Evolutionary conservation across 2,797 vertebrate genomes (phyloP), one percentile per base, ranked within the genome.

Genomic region (Pseudochaenichthys georgianus): DNA sequence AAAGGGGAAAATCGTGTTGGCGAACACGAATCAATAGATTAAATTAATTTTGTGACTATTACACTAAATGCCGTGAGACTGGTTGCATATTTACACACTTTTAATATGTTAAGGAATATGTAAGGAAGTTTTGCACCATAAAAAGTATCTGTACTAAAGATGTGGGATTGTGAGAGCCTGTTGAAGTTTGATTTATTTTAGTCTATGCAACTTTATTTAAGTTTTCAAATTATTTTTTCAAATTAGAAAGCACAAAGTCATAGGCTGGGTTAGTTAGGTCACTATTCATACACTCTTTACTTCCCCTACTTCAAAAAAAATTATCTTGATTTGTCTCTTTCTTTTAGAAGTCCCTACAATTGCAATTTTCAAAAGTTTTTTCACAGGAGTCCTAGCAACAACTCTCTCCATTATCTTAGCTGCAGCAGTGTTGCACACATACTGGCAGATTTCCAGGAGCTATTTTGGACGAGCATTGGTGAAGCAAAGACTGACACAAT

Each of bases 391-490:
- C 23, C 4, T 42, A 23, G 52, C 73, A 75, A 58, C 64, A 3
- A 42, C 60, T 64, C 15, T 3, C 41, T 75, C 42, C 23, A 59
- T 86, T 73, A 70, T 77, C 57, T 75, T 28, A n/a, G 59, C 41
- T 60, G 70, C 71, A 74, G 74, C 57, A 16, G 48, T 46, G 62
- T 70, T n/a, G 9, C 55, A 57, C 58, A 45, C 43, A 50, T 34
- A 75, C 21, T 78, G 78, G 75, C 84, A 52, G 46, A 50, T 59
- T 53, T 76, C 81, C 84, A 84, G 52, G 54, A 50, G 60, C 69
- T 79, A 79, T 84, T 86, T 85, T 1, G 15, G 71, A 82, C 65
- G 46, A 72, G 48, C 54, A 60, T 34, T 45, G 59, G 46, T 58
- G 58, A 76, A 64, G 73, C 62, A 73, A 72, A 75, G 79, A 64